Base-by-base conservation (phyloP, 2,113 vertebrate species). In the Protomyctophum bolini region DNA sequence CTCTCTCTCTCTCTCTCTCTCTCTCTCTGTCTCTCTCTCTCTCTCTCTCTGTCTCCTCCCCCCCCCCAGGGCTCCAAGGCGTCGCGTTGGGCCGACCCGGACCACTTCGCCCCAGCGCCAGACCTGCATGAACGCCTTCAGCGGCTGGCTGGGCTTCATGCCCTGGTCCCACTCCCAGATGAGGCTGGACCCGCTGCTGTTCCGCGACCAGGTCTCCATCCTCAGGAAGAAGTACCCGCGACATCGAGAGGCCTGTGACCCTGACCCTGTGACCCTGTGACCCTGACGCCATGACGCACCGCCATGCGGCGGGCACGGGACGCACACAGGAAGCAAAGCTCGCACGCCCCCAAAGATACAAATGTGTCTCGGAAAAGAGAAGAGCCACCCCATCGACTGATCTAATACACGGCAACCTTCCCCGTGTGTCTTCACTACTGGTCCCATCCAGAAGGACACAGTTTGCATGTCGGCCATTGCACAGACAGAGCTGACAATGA, bases 181-280 rank as follows among this genome's bases (percentile, higher is more conserved):
- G 91, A 88, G 93, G 48, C 78, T 94, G 87, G 93, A 94, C 83
- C 93, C 93, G 0, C 85, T 94, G 65, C 73, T 94, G 68, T 94
- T 94, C 86, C 90, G 92, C 81, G 93, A 94, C 85, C 93, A 94
- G 80, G 93, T 94, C n/a, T 94, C 93, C 79, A 93, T 94, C 73
- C 85, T 94, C 74, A 88, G 93, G 75, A 94, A 94, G 83, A 94
- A 94, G 70, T 94, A 93, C 90, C 65, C 84, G 93, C 11, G 92
- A 94, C 86, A 94, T 94, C 7, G 93, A 94, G 78, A 87, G 89
- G 72, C 89, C 33, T 94, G 45, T 94, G 90, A 91, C 2, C 59
- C 77, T 3, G 58, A 21, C 21, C 21, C n/a, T n/a, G n/a, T n/a
- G n/a, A n/a, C n/a, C n/a, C n/a, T n/a, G n/a, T n/a, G n/a, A n/a